Conservation (phyloP, 2,797 vertebrate species). For the Acanthornis magna region DNA sequence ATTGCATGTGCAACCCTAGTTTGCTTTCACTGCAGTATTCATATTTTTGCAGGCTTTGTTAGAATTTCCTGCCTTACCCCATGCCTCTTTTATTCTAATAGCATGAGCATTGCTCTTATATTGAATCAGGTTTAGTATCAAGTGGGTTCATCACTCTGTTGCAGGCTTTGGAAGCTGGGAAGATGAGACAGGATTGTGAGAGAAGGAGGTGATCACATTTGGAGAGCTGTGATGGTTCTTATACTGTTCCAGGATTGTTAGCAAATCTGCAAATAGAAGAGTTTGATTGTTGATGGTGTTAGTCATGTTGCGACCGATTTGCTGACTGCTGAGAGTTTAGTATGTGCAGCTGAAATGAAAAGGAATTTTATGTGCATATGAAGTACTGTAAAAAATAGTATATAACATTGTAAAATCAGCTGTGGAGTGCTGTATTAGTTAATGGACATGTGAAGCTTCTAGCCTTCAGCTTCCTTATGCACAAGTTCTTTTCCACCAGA, state of each 20-base stretch:
- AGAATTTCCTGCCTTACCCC: slow-evolving; percentile 16
- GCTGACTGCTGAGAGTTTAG: slow-evolving; percentile 35
- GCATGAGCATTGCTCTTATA: slow-evolving; percentile 9
- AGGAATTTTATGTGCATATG: slow-evolving; percentile 50
- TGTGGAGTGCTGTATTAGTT: slow-evolving; percentile 55
- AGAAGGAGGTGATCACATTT: not conserved
- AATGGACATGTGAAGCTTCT: slow-evolving; percentile 40
- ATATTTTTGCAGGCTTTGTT: slow-evolving; percentile 32
- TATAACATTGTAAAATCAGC: slow-evolving; percentile 54
- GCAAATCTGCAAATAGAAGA: slow-evolving; percentile 37
- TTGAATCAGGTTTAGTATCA: not conserved
- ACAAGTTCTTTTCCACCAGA: slow-evolving; percentile 50
- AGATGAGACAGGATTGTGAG: slow-evolving; percentile 3
- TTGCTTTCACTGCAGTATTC: slow-evolving; percentile 33
- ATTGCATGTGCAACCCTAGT: slow-evolving; percentile 43
- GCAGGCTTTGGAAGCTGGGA: slow-evolving; percentile 1
- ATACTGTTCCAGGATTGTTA: not conserved
- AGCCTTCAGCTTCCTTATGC: slow-evolving; percentile 51
- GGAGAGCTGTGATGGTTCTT: slow-evolving; percentile 27
- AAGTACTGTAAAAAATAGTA: slow-evolving; percentile 63
- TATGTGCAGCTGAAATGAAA: slow-evolving; percentile 47
- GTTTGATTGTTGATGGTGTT: slow-evolving; percentile 41
- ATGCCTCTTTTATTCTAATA: slow-evolving; percentile 22
- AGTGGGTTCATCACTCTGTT: not conserved
- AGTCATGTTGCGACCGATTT: slow-evolving; percentile 33